Base-by-base conservation (phyloP, 2,113 vertebrate species). In the Vulpes ferrilata region DNA sequence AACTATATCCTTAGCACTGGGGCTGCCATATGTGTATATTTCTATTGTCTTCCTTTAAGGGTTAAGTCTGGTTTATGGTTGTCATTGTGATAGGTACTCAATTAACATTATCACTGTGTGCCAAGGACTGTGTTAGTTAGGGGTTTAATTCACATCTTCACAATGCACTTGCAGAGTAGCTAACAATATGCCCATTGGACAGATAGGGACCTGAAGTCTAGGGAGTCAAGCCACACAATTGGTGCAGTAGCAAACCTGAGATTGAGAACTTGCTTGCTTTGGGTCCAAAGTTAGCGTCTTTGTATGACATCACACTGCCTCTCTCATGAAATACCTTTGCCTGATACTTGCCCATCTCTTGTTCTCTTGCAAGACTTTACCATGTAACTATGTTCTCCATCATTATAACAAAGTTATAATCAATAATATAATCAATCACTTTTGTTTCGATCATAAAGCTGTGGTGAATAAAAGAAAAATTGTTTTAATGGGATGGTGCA, bases 401-500 rank as follows among this genome's bases (percentile, higher is more conserved):
- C n/a, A n/a, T 57, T n/a, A 19, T 57, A 73, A 90, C 43, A 43
- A 43, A 43, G 43, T 43, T 43, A 43, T 43, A 43, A 43, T 43
- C 43, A 43, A 43, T 43, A 43, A 43, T 43, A 7, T n/a, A 65
- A 92, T 60, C 88, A 92, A 65, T 55, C 59, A 62, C 80, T 59
- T 83, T 84, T 12, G 53, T 30, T 59, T 64, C 67, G 78, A 88
- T 79, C 43, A 64, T 48, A 89, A 91, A 91, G 48, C 73, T 79
- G 57, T 7, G 17, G 13, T 69, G 38, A 78, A 84, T 69, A 69
- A 60, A 23, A 83, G 11, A 89, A 89, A 95, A 84, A 60, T 43
- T 74, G 16, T 90, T 79, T 85, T 76, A 82, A 71, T 69, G 32
- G 43, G 57, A 87, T 95, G 38, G 93, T 59, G 30, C 60, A 82